Evolutionary conservation across 1,140 invertebrate genomes (phyloP).

Genomic region (Procambarus virginalis): DNA sequence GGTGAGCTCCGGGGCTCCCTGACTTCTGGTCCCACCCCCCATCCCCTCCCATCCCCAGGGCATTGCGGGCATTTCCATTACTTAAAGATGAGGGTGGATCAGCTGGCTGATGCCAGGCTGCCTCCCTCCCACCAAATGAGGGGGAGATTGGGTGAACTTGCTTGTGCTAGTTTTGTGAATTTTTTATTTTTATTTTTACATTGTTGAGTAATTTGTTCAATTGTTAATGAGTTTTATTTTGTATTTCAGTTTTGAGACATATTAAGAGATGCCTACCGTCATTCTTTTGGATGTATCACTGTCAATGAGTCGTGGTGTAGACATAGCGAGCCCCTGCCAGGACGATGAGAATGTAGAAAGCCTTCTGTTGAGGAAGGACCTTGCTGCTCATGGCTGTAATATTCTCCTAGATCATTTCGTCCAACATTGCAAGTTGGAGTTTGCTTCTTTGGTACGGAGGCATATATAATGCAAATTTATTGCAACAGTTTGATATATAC

Average conservation of each 20-base stretch:
- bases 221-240: neutral
- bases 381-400: conserved; percentile 89
- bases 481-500: neutral
- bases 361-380: conserved; percentile 79
- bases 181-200: no score
- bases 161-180: no score
- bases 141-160: no score
- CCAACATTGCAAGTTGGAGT: conserved; percentile 89
- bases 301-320: conserved; percentile 83
- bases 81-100: no score
- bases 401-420: conserved; percentile 88
- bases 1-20: no score
- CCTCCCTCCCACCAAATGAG: no score
- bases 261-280: conserved; percentile 83
- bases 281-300: conserved; percentile 86
- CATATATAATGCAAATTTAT: neutral
- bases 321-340: conserved; percentile 66
- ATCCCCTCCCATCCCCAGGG: no score
- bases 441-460: conserved; percentile 86
- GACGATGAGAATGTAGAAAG: conserved; percentile 77
- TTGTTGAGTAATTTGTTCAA: no score
- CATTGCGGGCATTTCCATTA: no score
- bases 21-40: no score
- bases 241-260: neutral
- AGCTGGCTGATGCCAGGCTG: no score